These are phyloP conservation scores for Cacatua alba DNA, from an alignment of 2,113 vertebrate genomes.

Conservation along the genomic window DNA sequence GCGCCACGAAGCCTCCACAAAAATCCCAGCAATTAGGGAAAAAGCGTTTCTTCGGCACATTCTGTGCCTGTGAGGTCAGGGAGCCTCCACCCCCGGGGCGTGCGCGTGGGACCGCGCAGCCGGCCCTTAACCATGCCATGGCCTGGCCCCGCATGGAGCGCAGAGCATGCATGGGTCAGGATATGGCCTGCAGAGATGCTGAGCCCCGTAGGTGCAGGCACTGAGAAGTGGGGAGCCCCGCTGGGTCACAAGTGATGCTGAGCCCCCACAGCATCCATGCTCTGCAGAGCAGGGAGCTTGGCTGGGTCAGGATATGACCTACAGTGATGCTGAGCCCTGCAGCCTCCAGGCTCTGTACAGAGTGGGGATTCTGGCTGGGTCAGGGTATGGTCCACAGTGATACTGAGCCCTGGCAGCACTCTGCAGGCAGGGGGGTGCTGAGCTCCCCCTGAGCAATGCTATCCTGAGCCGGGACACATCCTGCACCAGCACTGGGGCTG, in stretches of 20 bases:
- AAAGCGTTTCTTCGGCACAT: slow-evolving; percentile 69
- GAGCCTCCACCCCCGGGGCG: slow-evolving; percentile 57
- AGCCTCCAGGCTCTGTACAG: too few species aligned
- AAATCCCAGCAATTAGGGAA: slow-evolving; percentile 50
- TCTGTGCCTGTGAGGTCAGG: slow-evolving; percentile 69
- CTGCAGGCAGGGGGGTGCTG: neutral
- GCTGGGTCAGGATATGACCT: too few species aligned
- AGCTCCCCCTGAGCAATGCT: neutral
- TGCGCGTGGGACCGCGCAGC: slow-evolving; percentile 17
- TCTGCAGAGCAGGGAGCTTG: too few species aligned
- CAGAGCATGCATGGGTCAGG: neutral
- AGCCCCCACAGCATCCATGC: neutral
- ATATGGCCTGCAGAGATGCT: accelerated
- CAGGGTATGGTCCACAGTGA: neutral
- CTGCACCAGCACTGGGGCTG: neutral
- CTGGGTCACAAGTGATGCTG: neutral
- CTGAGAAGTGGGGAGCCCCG: accelerated
- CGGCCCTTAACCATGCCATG: slow-evolving; percentile 29
- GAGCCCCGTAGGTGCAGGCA: neutral
- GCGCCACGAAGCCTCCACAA: slow-evolving; percentile 56
- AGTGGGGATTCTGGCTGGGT: too few species aligned
- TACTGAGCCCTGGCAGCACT: neutral
- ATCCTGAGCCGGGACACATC: neutral
- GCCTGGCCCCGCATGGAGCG: neutral
- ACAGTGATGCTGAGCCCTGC: neutral